Conservation (phyloP, 2,888 invertebrate species). For the Metopia argyrocephala region DNA sequence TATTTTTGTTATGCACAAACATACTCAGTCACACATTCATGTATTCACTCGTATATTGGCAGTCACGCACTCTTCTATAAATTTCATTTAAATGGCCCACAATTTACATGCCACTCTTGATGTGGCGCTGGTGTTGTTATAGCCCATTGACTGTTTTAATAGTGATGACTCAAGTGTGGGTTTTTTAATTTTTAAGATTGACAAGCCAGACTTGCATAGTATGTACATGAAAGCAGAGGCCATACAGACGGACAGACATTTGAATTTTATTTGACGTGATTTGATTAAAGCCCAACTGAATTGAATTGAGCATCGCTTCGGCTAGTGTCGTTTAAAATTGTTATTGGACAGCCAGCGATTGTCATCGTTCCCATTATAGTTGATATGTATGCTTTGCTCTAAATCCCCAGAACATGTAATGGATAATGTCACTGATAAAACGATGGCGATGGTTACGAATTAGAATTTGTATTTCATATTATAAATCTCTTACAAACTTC, state of each 20-base stretch:
- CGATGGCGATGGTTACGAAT: constrained; percentile 51
- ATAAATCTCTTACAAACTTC: constrained; percentile 20
- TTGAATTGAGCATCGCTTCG: constrained; percentile 50
- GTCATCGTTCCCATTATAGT: constrained; percentile 20
- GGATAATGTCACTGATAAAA: constrained; percentile 56
- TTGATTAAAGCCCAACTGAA: constrained; percentile 36
- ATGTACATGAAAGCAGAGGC: background rate
- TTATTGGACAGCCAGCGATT: constrained; percentile 32
- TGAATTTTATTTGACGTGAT: background rate
- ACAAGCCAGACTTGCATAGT: constrained; percentile 10
- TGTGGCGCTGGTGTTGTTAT: background rate
- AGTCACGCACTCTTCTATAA: background rate
- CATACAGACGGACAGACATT: constrained; percentile 35
- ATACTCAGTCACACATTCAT: background rate
- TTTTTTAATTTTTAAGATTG: constrained; percentile 35
- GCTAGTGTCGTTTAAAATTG: constrained; percentile 42
- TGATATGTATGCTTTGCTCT: constrained; percentile 14
- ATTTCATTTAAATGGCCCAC: constrained; percentile 39
- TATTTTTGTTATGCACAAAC: background rate
- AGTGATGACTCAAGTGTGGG: constrained; percentile 45
- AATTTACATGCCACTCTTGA: background rate
- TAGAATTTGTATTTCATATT: constrained; percentile 39
- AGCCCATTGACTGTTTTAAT: background rate
- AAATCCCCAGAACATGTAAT: constrained; percentile 57
- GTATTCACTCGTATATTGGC: background rate